These are phyloP conservation scores for Dicyrtoma fusca DNA, from an alignment of 2,888 invertebrate genomes.

Conservation along the genomic window DNA sequence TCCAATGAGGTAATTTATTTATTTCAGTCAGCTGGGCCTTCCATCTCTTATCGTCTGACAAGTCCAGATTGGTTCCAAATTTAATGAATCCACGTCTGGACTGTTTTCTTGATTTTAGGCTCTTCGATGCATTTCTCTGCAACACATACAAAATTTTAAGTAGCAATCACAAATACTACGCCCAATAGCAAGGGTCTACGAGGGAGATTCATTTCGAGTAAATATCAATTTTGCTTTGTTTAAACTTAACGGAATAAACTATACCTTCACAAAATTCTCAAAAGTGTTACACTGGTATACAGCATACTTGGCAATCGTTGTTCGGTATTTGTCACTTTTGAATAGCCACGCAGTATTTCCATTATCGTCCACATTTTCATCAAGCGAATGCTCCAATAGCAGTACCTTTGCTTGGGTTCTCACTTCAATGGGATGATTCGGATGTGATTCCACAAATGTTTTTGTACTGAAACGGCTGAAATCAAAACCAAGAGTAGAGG, in stretches of 20 bases:
- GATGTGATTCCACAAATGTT: constrained; percentile 94
- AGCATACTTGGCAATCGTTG: constrained; percentile 96
- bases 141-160: constrained; percentile 57
- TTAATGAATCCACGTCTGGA: constrained; percentile 66
- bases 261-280: constrained; percentile 81
- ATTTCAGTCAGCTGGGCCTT: constrained; percentile 89
- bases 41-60: constrained; percentile 98
- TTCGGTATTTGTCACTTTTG: constrained; percentile 90
- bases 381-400: constrained; percentile 93
- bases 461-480: constrained; percentile 98
- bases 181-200: constrained; percentile 14
- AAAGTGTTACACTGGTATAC: constrained; percentile 98
- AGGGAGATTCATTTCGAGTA: too few species aligned
- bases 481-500: constrained; percentile 94
- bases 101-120: too few species aligned
- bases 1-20: constrained; percentile 95
- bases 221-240: too few species aligned
- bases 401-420: constrained; percentile 72
- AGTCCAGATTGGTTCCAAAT: constrained; percentile 98
- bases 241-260: background rate
- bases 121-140: too few species aligned
- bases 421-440: constrained; percentile 90
- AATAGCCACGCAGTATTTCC: constrained; percentile 91
- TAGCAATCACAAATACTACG: too few species aligned
- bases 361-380: constrained; percentile 86